Evolutionary conservation across 2,797 vertebrate species (phyloP).

Genomic region (Cygnus olor): DNA sequence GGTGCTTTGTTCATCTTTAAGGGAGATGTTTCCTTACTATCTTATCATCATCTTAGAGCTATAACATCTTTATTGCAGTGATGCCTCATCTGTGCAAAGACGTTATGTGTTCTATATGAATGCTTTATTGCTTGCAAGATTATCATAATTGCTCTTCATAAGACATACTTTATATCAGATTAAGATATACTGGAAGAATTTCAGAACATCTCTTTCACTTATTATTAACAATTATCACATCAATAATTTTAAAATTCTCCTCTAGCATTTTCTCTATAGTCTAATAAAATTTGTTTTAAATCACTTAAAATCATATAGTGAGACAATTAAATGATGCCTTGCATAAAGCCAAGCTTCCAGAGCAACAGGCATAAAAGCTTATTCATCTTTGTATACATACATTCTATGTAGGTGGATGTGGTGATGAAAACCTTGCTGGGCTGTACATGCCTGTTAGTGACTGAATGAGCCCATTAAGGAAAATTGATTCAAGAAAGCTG

Average conservation of each 20-base stretch:
- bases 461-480: neutral
- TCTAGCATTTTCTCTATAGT: neutral
- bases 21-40: neutral
- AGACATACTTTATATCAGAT: neutral
- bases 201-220: neutral
- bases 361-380: neutral
- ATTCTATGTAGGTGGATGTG: neutral
- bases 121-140: neutral
- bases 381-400: neutral
- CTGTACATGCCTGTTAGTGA: neutral
- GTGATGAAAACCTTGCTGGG: neutral
- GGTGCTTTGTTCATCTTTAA: neutral
- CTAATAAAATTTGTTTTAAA: neutral
- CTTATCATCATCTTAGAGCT: neutral
- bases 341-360: neutral
- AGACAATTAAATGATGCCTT: neutral
- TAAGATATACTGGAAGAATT: neutral
- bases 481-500: neutral
- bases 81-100: neutral
- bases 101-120: neutral
- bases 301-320: neutral
- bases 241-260: neutral
- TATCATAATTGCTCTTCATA: neutral
- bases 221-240: neutral
- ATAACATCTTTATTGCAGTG: neutral